Evolutionary conservation across 2,113 vertebrate genomes (phyloP).

Genomic region (Irena cyanogastra): DNA sequence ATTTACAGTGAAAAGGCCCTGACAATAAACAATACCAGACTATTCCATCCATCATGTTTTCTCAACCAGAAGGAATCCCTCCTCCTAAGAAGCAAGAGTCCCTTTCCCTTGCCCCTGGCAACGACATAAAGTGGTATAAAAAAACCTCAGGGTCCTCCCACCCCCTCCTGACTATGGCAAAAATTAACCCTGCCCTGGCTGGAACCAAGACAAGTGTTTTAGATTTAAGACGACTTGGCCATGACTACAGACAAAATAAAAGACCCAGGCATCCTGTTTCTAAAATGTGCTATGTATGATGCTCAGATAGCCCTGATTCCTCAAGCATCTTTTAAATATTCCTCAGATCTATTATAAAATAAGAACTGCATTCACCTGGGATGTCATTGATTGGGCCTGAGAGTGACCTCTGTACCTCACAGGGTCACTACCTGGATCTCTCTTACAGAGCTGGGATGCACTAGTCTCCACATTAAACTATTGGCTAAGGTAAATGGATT

Average conservation of each 20-base stretch:
- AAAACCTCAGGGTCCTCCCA: background rate
- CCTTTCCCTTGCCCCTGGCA: background rate
- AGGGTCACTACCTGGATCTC: background rate
- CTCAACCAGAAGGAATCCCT: rapidly evolving
- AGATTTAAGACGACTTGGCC: background rate
- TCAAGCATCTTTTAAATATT: background rate
- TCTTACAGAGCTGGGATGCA: background rate
- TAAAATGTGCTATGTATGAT: background rate
- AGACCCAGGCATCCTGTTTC: background rate
- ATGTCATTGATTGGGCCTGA: background rate
- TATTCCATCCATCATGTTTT: background rate
- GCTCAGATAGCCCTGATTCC: background rate
- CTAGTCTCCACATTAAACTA: background rate
- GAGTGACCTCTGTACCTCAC: background rate
- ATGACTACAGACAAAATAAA: background rate
- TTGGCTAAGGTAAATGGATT: background rate
- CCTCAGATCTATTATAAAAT: background rate
- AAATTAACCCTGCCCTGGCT: background rate
- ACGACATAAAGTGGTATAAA: background rate
- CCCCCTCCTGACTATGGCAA: background rate
- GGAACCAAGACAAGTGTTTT: background rate
- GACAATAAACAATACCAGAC: background rate
- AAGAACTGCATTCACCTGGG: background rate
- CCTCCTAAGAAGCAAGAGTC: background rate
- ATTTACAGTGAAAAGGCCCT: background rate